Evolutionary conservation across 2,113 vertebrate species (phyloP), one percentile per base, ranked within the genome.

Genomic region (Calidris pygmaea): DNA sequence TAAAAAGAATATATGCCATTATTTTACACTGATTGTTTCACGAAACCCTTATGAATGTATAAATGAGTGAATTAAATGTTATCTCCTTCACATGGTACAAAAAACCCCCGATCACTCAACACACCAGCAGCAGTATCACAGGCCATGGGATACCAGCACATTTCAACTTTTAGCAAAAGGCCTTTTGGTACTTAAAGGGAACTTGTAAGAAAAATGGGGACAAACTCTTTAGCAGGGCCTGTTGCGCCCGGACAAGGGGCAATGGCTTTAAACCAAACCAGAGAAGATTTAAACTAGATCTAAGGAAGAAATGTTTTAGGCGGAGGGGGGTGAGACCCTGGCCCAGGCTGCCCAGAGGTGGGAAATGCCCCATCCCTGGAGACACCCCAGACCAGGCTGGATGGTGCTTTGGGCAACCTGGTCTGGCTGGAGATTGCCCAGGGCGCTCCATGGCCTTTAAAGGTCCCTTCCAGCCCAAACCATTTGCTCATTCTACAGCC

Each of bases 91-190:
- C 27, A 15, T 1, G 1, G 9, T 2, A 14, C 12, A 26, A 8
- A 43, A 15, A 50, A 29, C 14, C 39, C 12, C 5, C 3, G 20
- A 39, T 0, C 14, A 7, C 14, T 4, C 3, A 35, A 3, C 24
- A 6, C 5, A 3, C 4, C 32, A 35, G 58, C n/a, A 39, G 58
- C 30, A 3, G 9, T 1, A 27, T 3, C 20, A 7, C 9, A 8
- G 32, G 24, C 45, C 35, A 6, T 0, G 14, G 37, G 43, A 10
- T 0, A 6, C 0, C 5, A 34, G 10, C 14, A 1, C 0, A 2
- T n/a, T 52, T 7, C 20, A 73, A 4, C 11, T 13, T 35, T 29
- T 0, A 62, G 52, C 32, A 15, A 7, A 19, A 3, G 22, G 37
- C 26, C 60, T 14, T 39, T 39, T 5, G 18, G 17, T 29, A 20